Evolutionary conservation across 1,140 invertebrate species (phyloP).

Genomic region (Ostrea edulis): DNA sequence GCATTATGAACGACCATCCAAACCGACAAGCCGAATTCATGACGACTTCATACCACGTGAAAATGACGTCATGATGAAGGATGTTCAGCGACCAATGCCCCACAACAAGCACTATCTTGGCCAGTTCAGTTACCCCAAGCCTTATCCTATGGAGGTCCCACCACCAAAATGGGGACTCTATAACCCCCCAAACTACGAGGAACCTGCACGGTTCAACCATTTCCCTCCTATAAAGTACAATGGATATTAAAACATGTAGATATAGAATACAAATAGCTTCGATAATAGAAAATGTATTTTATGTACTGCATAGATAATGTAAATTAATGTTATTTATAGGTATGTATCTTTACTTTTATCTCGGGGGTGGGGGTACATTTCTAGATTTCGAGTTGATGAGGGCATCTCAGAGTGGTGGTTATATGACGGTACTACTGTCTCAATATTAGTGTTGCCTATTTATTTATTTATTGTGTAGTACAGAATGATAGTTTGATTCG

Average conservation of each 20-base stretch:
- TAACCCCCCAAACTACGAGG: slow-evolving; percentile 73
- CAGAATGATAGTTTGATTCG: too few relatives aligned
- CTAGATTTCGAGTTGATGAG: neutral
- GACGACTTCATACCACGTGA: slow-evolving; percentile 70
- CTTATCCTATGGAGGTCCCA: slow-evolving; percentile 70
- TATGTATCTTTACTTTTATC: neutral
- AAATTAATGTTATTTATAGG: neutral
- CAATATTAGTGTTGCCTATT: too few relatives aligned
- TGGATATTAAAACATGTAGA: slow-evolving; percentile 58
- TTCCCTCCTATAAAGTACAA: slow-evolving; percentile 74
- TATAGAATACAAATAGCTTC: neutral
- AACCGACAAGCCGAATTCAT: slow-evolving; percentile 70
- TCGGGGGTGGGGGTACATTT: neutral
- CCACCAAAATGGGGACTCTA: slow-evolving; percentile 75
- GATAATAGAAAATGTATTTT: neutral
- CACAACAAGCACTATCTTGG: slow-evolving; percentile 70
- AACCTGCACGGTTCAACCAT: slow-evolving; percentile 68
- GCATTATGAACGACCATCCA: slow-evolving; percentile 73
- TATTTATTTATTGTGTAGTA: too few relatives aligned
- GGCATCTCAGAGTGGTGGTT: too few relatives aligned
- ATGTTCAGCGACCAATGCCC: slow-evolving; percentile 67
- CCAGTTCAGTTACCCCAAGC: slow-evolving; percentile 64
- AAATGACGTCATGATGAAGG: slow-evolving; percentile 72
- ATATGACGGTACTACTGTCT: too few relatives aligned
- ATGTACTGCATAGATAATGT: neutral